Conservation (phyloP, 2,113 vertebrate species). For the Pitta sordida region DNA sequence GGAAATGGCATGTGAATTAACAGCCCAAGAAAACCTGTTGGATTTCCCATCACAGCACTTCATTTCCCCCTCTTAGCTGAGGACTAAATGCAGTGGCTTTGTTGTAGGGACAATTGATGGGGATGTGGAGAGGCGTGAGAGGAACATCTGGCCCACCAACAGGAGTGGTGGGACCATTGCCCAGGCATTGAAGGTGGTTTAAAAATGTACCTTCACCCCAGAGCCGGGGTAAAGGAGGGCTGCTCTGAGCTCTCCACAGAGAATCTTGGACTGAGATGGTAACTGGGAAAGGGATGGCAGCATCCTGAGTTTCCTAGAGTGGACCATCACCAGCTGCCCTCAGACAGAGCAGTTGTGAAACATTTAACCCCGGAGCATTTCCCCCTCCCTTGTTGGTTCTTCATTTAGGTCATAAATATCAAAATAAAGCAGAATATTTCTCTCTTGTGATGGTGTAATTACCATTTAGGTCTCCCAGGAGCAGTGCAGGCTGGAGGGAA, state of each 20-base stretch:
- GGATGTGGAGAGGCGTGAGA: background rate
- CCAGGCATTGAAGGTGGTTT: background rate
- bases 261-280: background rate
- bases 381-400: background rate
- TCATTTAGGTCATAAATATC: background rate
- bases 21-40: background rate
- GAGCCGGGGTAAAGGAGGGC: background rate
- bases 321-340: background rate
- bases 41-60: background rate
- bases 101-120: background rate
- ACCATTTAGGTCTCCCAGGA: background rate
- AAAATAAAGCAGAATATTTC: background rate
- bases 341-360: background rate
- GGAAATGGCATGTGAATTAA: background rate
- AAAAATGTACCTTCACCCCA: background rate
- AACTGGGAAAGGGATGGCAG: background rate
- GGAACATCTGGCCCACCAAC: background rate
- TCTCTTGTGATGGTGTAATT: background rate
- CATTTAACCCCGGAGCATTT: background rate
- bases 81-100: background rate
- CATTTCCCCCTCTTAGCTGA: background rate
- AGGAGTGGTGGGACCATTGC: background rate
- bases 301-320: background rate
- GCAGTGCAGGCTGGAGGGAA: background rate
- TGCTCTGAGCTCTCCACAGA: background rate